phyloP scores from a whole-genome alignment of 1,140 invertebrate genomes.

The Venturia canescens region DNA sequence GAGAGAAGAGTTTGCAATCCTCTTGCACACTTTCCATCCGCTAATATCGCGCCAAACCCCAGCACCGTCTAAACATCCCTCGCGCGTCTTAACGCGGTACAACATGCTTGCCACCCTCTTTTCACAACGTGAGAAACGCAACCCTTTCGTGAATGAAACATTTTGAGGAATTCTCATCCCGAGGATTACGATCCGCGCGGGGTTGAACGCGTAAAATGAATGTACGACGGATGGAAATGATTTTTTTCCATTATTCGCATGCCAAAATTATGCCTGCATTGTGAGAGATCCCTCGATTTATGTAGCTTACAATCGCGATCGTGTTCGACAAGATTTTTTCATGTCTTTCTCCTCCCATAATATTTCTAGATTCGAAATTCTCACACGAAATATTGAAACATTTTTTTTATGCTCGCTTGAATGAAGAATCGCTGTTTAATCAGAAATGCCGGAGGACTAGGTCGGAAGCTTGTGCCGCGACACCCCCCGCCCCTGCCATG shows the following conservation, averaged over 20 bases:
- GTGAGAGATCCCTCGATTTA: no score
- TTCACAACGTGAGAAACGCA: background rate
- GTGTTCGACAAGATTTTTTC: no score
- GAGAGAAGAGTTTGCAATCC: constrained; percentile 31
- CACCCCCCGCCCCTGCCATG: constrained; percentile 12
- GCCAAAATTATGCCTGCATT: background rate
- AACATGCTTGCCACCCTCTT: constrained; percentile 31
- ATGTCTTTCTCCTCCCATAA: no score
- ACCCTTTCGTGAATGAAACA: background rate
- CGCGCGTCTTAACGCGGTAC: constrained; percentile 26
- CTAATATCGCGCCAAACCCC: constrained; percentile 32
- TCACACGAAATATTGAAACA: constrained; percentile 10
- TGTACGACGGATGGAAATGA: no score
- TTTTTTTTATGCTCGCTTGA: constrained; percentile 49
- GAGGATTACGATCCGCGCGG: no score
- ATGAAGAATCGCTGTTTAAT: constrained; percentile 44
- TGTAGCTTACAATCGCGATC: no score
- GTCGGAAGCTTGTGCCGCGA: constrained; percentile 29
- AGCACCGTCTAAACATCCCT: background rate
- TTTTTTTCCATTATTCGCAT: background rate
- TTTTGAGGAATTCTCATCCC: background rate
- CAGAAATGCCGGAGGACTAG: constrained; percentile 33
- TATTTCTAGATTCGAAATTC: no score
- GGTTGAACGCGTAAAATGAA: no score
- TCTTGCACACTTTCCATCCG: constrained; percentile 8